phyloP scores from a whole-genome alignment of 2,113 vertebrate genomes.

The Myiopsitta monachus region DNA sequence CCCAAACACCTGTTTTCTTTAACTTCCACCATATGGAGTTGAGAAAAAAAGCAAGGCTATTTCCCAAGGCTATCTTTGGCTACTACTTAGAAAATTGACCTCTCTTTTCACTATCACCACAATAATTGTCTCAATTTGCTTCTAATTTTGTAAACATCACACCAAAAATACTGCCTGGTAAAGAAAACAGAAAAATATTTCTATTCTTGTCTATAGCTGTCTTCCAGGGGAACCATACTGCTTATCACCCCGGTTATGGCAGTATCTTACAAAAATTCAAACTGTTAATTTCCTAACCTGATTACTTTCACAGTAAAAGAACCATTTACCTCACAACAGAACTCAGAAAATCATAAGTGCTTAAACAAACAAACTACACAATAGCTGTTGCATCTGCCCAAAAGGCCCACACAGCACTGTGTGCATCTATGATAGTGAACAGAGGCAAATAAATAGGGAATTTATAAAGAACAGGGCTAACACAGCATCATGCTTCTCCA shows the following conservation, averaged over 20 bases:
- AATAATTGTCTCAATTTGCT: background rate
- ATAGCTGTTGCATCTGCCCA: background rate
- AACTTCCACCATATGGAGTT: background rate
- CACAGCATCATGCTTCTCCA: background rate
- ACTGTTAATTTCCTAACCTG: background rate
- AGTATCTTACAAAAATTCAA: background rate
- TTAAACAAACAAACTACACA: background rate
- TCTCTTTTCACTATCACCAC: background rate
- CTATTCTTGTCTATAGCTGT: background rate
- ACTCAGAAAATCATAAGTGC: background rate
- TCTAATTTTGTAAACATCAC: background rate
- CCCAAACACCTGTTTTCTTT: background rate
- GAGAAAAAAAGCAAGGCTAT: background rate
- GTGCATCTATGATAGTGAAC: background rate
- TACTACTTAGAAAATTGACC: background rate
- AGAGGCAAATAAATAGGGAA: background rate
- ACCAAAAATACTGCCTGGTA: background rate
- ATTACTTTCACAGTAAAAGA: background rate
- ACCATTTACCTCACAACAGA: background rate
- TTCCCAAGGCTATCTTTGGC: background rate
- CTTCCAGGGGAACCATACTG: background rate
- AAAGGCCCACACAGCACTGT: background rate
- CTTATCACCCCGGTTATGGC: background rate
- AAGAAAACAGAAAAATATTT: background rate
- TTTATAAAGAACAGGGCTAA: background rate